These are phyloP conservation scores for Caenorhabditis remanei DNA, from an alignment of 1,140 invertebrate genomes.

Conservation along the genomic window DNA sequence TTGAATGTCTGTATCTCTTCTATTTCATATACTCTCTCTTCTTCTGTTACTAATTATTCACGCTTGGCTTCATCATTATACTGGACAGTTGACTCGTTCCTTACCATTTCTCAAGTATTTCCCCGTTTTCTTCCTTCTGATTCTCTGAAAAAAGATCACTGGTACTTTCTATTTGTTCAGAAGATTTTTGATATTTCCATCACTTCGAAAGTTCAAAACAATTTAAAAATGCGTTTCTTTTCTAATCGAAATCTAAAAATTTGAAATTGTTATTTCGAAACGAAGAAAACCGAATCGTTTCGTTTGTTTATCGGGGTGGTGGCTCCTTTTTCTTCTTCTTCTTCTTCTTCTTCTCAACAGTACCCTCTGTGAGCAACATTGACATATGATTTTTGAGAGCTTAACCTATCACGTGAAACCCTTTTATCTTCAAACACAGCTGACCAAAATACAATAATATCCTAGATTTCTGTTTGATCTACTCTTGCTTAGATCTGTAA, in stretches of 20 bases:
- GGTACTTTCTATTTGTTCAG: background rate
- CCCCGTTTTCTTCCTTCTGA: background rate
- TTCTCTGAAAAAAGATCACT: too few relatives aligned
- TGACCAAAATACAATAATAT: conserved; percentile 11
- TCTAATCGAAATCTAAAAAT: background rate
- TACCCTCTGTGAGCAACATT: background rate
- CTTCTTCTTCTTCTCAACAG: background rate
- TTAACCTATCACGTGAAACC: conserved; percentile 29
- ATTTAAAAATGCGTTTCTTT: background rate
- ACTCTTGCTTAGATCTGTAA: too few relatives aligned
- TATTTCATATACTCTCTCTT: background rate
- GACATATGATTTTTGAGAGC: conserved; percentile 54
- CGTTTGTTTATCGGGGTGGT: conserved; percentile 53
- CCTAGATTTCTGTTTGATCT: too few relatives aligned
- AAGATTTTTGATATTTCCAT: background rate
- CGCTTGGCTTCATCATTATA: conserved; percentile 14
- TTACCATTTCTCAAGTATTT: background rate
- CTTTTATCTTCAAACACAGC: background rate
- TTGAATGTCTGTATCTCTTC: conserved; percentile 9
- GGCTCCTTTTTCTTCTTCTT: background rate
- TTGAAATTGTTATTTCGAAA: conserved; percentile 24
- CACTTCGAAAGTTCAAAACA: background rate
- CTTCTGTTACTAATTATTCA: conserved; percentile 40
- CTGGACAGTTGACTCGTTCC: too few relatives aligned
- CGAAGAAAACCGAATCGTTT: background rate